phyloP scores from a whole-genome alignment of 1,140 invertebrate species.

The Centruroides sculpturatus region DNA sequence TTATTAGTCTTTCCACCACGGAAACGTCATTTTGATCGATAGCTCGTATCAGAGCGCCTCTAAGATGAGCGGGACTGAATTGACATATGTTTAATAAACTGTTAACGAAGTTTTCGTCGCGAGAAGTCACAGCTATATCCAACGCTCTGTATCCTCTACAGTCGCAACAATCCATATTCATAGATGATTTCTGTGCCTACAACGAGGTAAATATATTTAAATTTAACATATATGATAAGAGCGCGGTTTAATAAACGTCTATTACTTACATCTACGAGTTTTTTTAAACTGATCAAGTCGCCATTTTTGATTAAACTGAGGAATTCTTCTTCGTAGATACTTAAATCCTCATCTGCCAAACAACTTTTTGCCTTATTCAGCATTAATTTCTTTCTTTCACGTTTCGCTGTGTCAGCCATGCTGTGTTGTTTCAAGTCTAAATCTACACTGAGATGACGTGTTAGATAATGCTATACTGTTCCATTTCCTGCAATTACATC shows the following conservation, averaged over 20 bases:
- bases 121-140: constrained; percentile 13
- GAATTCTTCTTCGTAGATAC: constrained; percentile 5
- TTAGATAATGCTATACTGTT: no score
- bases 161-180: constrained; percentile 14
- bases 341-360: constrained; percentile 1
- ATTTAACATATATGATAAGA: no score
- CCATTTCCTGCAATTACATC: no score
- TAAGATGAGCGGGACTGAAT: constrained; percentile 5
- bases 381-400: no score
- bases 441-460: no score
- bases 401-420: no score
- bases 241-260: no score
- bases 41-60: constrained; percentile 11
- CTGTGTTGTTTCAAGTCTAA: no score
- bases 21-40: constrained; percentile 11
- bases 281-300: background rate
- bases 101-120: constrained; percentile 8
- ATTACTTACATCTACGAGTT: constrained; percentile 2
- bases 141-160: constrained; percentile 13
- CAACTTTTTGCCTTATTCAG: constrained; percentile 3
- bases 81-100: constrained; percentile 4
- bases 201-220: no score
- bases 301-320: constrained; percentile 1
- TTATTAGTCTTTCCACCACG: constrained; percentile 11
- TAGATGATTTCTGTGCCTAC: background rate